These are phyloP conservation scores for Aethina tumida DNA, from an alignment of 1,140 invertebrate genomes.

Conservation along the genomic window DNA sequence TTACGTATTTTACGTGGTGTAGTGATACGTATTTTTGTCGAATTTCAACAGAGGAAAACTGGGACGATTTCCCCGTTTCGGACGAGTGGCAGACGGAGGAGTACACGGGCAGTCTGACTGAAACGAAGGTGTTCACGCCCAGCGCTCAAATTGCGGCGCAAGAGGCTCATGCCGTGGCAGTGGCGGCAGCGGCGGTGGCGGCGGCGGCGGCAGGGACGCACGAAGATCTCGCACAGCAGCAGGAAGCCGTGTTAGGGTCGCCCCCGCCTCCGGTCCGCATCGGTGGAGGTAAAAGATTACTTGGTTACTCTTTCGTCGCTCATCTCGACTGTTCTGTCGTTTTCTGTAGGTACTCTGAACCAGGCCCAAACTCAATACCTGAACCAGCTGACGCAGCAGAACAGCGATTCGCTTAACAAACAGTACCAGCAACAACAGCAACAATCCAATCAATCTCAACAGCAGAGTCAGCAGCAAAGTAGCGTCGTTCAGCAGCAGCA, in stretches of 20 bases:
- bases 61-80: conserved; percentile 42
- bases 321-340: too few relatives aligned
- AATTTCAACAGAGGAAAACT: conserved; percentile 27
- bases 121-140: conserved; percentile 89
- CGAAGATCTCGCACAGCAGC: conserved; percentile 1
- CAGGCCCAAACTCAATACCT: conserved; percentile 64
- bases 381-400: conserved; percentile 50
- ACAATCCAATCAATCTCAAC: conserved; percentile 3
- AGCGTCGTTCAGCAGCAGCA: conserved; percentile 10
- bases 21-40: conserved; percentile 5
- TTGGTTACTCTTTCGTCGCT: too few relatives aligned
- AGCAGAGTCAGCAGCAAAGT: conserved; percentile 3
- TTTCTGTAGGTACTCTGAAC: conserved; percentile 43
- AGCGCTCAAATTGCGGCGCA: conserved; percentile 37
- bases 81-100: conserved; percentile 94
- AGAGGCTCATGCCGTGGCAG: conserved; percentile 1
- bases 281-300: too few relatives aligned
- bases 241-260: conserved; percentile 10
- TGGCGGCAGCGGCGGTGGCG: not conserved
- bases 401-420: conserved; percentile 32
- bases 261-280: not conserved
- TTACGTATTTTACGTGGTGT: not conserved
- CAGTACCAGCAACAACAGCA: conserved; percentile 8
- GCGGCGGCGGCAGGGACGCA: not conserved
- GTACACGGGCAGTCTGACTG: conserved; percentile 83